Percentiles rank a stretch among this genome's conserved stretches.
These are phyloP conservation scores for Eudasyphora cyanicolor DNA, from an alignment of 2,888 invertebrate species.

Conservation along the genomic window DNA sequence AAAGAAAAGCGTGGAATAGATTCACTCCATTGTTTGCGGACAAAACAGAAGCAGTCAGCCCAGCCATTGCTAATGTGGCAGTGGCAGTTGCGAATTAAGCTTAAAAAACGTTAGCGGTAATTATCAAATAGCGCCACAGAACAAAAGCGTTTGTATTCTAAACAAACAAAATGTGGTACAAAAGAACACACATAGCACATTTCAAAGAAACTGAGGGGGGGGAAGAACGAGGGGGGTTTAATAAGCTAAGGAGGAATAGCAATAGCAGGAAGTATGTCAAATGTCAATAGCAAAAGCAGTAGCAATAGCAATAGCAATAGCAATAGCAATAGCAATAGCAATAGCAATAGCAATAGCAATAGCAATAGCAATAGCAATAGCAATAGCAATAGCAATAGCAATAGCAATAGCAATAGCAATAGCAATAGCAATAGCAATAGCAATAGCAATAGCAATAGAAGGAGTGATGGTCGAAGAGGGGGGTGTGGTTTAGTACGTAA, in stretches of 20 bases:
- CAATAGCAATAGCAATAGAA: too few species aligned
- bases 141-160: neutral
- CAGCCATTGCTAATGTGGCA: neutral
- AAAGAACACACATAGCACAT: neutral
- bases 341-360: too few species aligned
- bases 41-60: neutral
- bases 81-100: constrained; percentile 21
- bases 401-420: too few species aligned
- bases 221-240: neutral
- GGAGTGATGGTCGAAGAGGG: too few species aligned
- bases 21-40: neutral
- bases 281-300: too few species aligned
- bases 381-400: too few species aligned
- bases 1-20: neutral
- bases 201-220: neutral
- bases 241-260: neutral
- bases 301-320: too few species aligned
- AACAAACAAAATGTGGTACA: neutral
- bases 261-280: too few species aligned
- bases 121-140: constrained; percentile 19
- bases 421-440: too few species aligned
- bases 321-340: too few species aligned
- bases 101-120: constrained; percentile 30
- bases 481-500: too few species aligned
- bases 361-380: too few species aligned